Evolutionary conservation across 1,140 invertebrate species (phyloP).

Genomic region (Leptinotarsa undecemlineata): DNA sequence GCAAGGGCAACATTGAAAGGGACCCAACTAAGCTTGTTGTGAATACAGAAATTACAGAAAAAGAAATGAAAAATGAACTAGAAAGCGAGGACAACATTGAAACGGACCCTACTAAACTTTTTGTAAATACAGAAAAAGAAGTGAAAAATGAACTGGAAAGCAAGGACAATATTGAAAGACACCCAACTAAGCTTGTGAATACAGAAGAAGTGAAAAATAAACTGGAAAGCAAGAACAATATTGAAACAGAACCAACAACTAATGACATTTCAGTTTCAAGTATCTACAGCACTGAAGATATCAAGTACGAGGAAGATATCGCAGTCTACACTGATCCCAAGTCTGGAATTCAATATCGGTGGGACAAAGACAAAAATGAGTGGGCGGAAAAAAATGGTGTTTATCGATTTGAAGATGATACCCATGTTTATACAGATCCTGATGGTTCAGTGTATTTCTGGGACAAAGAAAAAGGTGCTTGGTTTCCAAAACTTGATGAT

Average conservation of each 20-base stretch:
- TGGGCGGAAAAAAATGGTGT: constrained; percentile 59
- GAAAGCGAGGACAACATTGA: too few species aligned
- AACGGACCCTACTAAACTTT: too few species aligned
- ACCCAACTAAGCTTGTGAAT: too few species aligned
- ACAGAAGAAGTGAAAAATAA: too few species aligned
- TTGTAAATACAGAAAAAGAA: too few species aligned
- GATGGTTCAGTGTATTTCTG: constrained; percentile 91
- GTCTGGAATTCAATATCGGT: constrained; percentile 69
- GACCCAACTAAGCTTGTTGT: too few species aligned
- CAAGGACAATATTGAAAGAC: too few species aligned
- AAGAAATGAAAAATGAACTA: too few species aligned
- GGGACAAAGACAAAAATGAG: constrained; percentile 64
- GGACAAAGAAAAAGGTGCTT: constrained; percentile 87
- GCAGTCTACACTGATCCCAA: constrained; percentile 76
- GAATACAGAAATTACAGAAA: too few species aligned
- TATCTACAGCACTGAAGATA: constrained; percentile 53
- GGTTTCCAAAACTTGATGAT: constrained; percentile 97
- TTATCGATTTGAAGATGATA: constrained; percentile 77
- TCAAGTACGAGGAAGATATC: constrained; percentile 68
- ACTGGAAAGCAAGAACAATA: too few species aligned
- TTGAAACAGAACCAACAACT: neutral
- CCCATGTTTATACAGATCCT: constrained; percentile 80
- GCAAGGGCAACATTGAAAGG: too few species aligned
- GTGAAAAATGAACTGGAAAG: too few species aligned
- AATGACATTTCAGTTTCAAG: neutral